Evolutionary conservation across 2,888 invertebrate genomes (phyloP), one percentile per base, ranked within the genome.

Genomic region (Lasiommata megera): DNA sequence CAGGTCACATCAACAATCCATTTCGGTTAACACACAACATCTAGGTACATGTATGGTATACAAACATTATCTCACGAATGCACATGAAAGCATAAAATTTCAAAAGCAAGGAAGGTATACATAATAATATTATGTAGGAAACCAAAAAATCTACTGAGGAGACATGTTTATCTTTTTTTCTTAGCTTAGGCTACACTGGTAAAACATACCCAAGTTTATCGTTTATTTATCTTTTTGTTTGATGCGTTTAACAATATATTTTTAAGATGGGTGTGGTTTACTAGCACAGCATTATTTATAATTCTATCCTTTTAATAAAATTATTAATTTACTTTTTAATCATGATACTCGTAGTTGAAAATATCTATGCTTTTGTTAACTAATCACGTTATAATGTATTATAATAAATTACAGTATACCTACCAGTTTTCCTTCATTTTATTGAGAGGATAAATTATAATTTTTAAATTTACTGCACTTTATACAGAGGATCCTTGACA

Each of bases 1-100:
- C 89, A 90, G 89, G 88, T 90, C 89, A 90, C 85, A 89, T 88
- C 89, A 88, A 83, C 85, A 84, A 78, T 72, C 65, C 69, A 73
- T 76, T 74, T 69, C 65, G 68, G 75, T 72, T 69, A 68, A 81
- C 76, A 72, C 73, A 80, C 74, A 70, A 69, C 72, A 73, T 67
- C 66, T 77, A 78, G 70, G 72, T 73, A 77, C 74, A 75, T 70
- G 58, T 66, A 68, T 63, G 65, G 65, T 68, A 67, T 67, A 66
- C 60, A 60, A 53, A 62, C 73, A 67, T 74, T 67, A 74, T 72
- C 67, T 70, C 75, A 82, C 72, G 62, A 77, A 76, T 80, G 80
- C 82, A 83, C 83, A 74, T 69, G 68, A 67, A 79, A 73, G 67
- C 67, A 70, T 78, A 82, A 74, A 71, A 64, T 67, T 66, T 65